Evolutionary conservation across 2,888 invertebrate species (phyloP), one percentile per base, ranked within the genome.

Genomic region (Thalpophila matura): DNA sequence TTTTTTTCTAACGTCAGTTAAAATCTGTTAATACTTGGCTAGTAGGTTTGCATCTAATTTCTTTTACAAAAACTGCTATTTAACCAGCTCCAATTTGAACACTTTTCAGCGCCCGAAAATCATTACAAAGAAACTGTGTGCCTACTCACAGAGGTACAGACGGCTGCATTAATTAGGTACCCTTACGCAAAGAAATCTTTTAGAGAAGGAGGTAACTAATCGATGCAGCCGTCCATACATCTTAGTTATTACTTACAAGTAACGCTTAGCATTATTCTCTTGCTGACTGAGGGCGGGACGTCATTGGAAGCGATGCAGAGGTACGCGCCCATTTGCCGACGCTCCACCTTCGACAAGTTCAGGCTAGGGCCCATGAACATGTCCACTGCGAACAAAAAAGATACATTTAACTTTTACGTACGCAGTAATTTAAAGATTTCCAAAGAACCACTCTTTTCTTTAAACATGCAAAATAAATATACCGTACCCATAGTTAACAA

Each of bases 211-310:
- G n/a, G n/a, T n/a, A n/a, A n/a, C n/a, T n/a, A n/a, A n/a, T n/a
- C n/a, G n/a, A n/a, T n/a, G n/a, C n/a, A n/a, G n/a, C n/a, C n/a
- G n/a, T n/a, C n/a, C n/a, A n/a, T n/a, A n/a, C n/a, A n/a, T n/a
- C n/a, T n/a, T n/a, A n/a, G n/a, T n/a, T n/a, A n/a, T 10, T 33
- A 97, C 97, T 97, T 95, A 98, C 98, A 98, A 85, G 96, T 96
- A 47, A 97, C 96, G 81, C 96, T 96, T 38, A 97, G 96, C 87
- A 96, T 96, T 74, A 97, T 97, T 69, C 97, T 90, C 85, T 97
- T 97, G 93, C 96, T 97, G 72, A 96, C 97, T 5, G 97, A 96
- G 1, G 97, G 97, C 0, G 97, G 97, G 33, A 97, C 97, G 74
- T 96, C 97, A 85, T 97, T 97, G 74, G 95, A 96, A 2, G 97